phyloP scores from a whole-genome alignment of 2,888 invertebrate genomes.

The Hyalella azteca region DNA sequence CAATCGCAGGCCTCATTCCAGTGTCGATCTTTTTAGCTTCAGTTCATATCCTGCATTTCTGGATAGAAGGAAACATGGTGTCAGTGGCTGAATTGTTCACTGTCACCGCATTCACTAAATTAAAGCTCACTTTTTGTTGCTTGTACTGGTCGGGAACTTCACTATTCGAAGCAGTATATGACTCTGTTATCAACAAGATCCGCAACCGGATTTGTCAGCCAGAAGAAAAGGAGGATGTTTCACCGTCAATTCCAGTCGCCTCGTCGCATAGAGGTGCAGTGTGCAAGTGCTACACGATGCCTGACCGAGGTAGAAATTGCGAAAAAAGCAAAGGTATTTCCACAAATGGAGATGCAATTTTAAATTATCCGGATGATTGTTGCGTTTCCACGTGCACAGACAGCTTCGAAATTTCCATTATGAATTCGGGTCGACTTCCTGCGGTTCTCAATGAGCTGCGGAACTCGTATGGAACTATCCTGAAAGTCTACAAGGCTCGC shows the following conservation, averaged over 20 bases:
- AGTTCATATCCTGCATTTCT: neutral
- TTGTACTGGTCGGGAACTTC: neutral
- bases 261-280: neutral
- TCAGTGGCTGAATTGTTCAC: neutral
- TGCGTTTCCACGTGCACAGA: neutral
- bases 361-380: neutral
- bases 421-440: neutral
- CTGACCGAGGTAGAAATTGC: neutral
- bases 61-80: neutral
- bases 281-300: neutral
- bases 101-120: neutral
- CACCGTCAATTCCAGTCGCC: neutral
- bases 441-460: neutral
- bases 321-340: neutral
- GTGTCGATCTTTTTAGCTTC: neutral
- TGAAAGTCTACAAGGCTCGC: neutral
- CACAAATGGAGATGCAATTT: neutral
- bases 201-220: neutral
- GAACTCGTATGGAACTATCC: neutral
- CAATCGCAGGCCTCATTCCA: neutral
- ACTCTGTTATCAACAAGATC: neutral
- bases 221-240: neutral
- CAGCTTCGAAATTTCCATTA: neutral
- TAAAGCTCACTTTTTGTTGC: neutral
- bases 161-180: neutral